phyloP scores from a whole-genome alignment of 2,113 vertebrate species.

The Caranx melampygus region DNA sequence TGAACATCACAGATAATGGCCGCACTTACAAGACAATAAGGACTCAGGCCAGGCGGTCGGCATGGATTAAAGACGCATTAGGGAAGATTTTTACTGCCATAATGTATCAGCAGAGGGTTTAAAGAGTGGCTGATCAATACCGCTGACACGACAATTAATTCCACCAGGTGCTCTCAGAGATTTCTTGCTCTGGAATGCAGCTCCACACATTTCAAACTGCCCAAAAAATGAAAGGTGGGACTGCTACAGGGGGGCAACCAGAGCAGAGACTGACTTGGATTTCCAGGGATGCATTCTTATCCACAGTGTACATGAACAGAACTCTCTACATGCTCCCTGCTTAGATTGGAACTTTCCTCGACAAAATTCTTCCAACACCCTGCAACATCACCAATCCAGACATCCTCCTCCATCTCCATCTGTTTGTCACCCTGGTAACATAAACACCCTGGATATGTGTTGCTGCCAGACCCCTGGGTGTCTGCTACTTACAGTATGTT shows the following conservation, averaged over 20 bases:
- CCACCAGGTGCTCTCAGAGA: constrained; percentile 49
- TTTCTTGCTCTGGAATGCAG: constrained; percentile 8
- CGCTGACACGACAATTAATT: constrained; percentile 58
- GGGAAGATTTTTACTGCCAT: constrained; percentile 59
- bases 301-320: too few relatives aligned
- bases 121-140: constrained; percentile 69
- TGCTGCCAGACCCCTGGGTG: too few relatives aligned
- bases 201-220: constrained; percentile 30
- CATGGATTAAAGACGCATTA: constrained; percentile 73
- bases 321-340: too few relatives aligned
- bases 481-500: too few relatives aligned
- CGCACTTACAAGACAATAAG: constrained; percentile 69
- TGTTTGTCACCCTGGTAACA: too few relatives aligned
- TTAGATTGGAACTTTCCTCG: too few relatives aligned
- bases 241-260: background rate
- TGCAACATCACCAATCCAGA: too few relatives aligned
- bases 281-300: background rate
- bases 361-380: too few relatives aligned
- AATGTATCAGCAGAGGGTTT: constrained; percentile 63
- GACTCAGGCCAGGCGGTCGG: constrained; percentile 36
- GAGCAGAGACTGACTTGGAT: background rate
- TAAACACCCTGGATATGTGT: too few relatives aligned
- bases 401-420: too few relatives aligned
- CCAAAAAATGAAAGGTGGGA: background rate
- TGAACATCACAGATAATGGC: constrained; percentile 69